phyloP scores from a whole-genome alignment of 2,797 vertebrate species.

The Melanotaenia boesemani region DNA sequence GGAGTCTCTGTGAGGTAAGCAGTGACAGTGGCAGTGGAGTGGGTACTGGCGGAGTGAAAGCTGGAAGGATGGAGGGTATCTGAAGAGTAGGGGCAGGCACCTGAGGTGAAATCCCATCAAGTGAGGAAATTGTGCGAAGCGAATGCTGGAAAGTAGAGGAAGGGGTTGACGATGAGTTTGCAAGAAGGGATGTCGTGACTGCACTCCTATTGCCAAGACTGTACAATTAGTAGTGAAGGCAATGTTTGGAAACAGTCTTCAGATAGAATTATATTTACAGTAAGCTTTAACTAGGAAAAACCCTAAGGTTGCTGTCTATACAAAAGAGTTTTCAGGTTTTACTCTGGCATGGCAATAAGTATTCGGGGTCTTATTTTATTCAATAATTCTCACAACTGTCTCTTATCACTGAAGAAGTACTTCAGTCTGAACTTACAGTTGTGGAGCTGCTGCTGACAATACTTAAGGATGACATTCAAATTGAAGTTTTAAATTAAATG shows the following conservation, averaged over 20 bases:
- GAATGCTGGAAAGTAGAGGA: slow-evolving; percentile 64
- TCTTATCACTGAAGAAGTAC: neutral
- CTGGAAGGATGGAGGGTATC: slow-evolving; percentile 54
- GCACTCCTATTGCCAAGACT: slow-evolving; percentile 29
- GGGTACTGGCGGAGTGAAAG: slow-evolving; percentile 42
- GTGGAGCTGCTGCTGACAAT: neutral
- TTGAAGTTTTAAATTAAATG: neutral
- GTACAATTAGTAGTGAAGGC: slow-evolving; percentile 42
- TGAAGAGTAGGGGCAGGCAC: slow-evolving; percentile 65
- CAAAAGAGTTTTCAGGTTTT: neutral
- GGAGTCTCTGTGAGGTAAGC: slow-evolving; percentile 64
- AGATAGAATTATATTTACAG: neutral
- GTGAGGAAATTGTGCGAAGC: slow-evolving; percentile 79
- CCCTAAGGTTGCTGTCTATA: neutral
- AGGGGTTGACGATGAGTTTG: slow-evolving; percentile 59
- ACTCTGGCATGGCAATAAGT: neutral
- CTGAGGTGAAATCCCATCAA: slow-evolving; percentile 81
- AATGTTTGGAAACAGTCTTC: slow-evolving; percentile 21
- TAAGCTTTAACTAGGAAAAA: neutral
- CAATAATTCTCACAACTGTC: too few relatives aligned
- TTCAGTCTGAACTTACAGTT: neutral
- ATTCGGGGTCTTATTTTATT: neutral
- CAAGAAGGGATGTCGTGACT: slow-evolving; percentile 39
- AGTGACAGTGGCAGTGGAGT: slow-evolving; percentile 70
- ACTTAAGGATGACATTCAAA: neutral